phyloP scores from a whole-genome alignment of 2,888 invertebrate genomes.

The Saturnia pavonia region DNA sequence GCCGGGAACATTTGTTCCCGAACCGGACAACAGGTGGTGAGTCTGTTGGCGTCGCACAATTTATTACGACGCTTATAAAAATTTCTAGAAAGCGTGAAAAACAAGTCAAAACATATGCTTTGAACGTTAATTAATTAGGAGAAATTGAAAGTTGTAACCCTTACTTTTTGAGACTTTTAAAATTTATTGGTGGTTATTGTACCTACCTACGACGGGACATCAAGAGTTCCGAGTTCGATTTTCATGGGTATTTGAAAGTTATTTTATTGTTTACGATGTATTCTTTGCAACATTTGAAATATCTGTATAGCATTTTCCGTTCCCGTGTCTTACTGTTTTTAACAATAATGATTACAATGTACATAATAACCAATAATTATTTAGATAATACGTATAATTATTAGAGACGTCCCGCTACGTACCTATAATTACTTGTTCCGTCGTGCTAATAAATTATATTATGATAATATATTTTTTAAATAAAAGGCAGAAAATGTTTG shows the following conservation, averaged over 20 bases:
- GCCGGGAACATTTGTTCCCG: conserved; percentile 71
- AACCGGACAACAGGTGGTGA: conserved; percentile 63
- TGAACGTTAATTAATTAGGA: conserved; percentile 75
- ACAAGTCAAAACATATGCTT: conserved; percentile 76
- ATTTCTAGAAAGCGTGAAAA: conserved; percentile 78
- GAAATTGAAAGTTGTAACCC: conserved; percentile 76
- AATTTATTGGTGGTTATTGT: conserved; percentile 29
- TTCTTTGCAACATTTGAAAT: neutral
- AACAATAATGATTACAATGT: neutral
- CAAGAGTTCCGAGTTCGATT: neutral
- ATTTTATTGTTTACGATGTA: neutral
- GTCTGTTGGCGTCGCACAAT: conserved; percentile 27
- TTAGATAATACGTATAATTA: neutral
- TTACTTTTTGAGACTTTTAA: conserved; percentile 32
- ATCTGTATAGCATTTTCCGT: neutral
- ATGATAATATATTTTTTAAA: no score
- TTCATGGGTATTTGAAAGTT: neutral
- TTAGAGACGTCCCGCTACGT: no score
- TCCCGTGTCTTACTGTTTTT: neutral
- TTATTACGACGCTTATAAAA: conserved; percentile 35
- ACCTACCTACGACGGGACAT: neutral
- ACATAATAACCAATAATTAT: neutral
- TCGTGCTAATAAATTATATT: no score
- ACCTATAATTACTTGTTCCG: no score
- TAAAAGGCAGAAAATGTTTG: no score